Base-by-base conservation (phyloP, 2,888 invertebrate genomes). In the Drosophila algonquin region DNA sequence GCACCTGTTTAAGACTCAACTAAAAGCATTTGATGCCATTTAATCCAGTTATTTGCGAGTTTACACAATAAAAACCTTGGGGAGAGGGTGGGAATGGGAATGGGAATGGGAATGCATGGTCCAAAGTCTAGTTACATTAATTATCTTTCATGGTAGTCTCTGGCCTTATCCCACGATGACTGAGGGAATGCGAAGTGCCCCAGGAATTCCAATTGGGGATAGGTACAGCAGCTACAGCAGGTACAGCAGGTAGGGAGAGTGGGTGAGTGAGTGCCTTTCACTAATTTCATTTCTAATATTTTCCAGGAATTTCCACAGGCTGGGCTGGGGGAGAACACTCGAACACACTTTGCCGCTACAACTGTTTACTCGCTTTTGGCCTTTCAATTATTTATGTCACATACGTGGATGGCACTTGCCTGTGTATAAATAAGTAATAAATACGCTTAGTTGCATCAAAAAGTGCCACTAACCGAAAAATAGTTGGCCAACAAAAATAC, bases 21-120 rank as follows among this genome's bases (percentile, higher is more conserved):
- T 86, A 79, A 83, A 87, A 81, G 81, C 75, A 88, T 84, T 89
- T 89, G 75, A 83, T 77, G 87, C 89, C 84, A 79, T 87, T 83
- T 85, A 85, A 85, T 85, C 84, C 81, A 87, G 87, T 84, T 84
- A 85, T 87, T 84, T 89, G 89, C 81, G 81, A 88, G 89, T 81
- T 83, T 79, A 89, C 83, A 88, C 89, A 88, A 83, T 86, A 86
- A 86, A 84, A 79, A 80, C 80, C 86, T 61, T 80, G 73, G 71
- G 70, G 69, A 68, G 71, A 64, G 69, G 46, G 12, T 4, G 50
- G 68, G 50, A 65, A 60, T 75, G 21, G 21, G 21, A 21, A 3
- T 21, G 21, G 21, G 21, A 21, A 10, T 4, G 50, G 68, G 52
- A 74, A 60, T 75, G 59, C 53, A 74, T 50, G 50, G 60, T 69